These are phyloP conservation scores for Morus bassanus DNA, from an alignment of 2,797 vertebrate genomes.

Conservation along the genomic window DNA sequence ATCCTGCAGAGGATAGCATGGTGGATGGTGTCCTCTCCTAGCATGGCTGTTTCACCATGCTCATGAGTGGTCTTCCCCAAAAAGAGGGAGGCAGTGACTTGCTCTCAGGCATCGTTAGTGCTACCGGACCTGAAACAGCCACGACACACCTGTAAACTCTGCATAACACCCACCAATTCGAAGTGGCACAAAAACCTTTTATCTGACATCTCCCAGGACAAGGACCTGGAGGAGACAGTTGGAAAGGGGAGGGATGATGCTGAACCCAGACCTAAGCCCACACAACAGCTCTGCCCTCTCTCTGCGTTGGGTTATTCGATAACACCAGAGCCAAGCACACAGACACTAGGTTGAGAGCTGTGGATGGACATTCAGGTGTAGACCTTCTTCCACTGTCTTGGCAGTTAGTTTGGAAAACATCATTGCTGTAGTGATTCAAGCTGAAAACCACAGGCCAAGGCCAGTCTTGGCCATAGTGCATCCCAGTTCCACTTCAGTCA, in stretches of 20 bases:
- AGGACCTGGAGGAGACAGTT: background rate
- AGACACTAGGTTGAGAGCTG: background rate
- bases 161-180: fast-evolving
- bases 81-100: background rate
- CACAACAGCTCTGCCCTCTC: background rate
- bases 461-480: background rate
- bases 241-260: background rate
- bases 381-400: background rate
- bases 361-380: fast-evolving
- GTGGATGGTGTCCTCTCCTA: background rate
- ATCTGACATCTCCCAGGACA: background rate
- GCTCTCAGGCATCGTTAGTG: background rate
- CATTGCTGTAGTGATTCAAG: background rate
- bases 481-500: background rate
- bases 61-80: background rate
- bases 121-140: background rate
- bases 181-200: background rate
- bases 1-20: background rate
- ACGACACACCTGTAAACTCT: background rate
- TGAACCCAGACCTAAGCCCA: background rate
- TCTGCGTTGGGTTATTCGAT: background rate
- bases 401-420: background rate
- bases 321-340: background rate
- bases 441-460: background rate
- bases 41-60: no score